Percentiles rank a stretch among this genome's conserved stretches.
Evolutionary conservation across 2,888 invertebrate genomes (phyloP).

Genomic region (Patella caerulea): DNA sequence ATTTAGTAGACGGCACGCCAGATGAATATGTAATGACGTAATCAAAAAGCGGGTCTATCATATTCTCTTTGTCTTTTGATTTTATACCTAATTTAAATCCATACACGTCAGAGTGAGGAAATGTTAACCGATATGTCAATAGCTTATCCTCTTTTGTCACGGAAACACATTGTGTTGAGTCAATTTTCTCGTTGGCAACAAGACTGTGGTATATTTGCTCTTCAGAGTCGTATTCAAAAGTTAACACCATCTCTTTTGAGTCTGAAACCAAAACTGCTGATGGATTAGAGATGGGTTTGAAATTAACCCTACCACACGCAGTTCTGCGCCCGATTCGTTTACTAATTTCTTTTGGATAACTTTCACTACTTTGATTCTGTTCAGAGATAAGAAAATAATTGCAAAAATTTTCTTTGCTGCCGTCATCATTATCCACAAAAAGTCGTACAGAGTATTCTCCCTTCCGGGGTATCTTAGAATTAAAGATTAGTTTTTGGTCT

Average conservation of each 20-base stretch:
- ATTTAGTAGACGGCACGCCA: not conserved
- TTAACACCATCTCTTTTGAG: conserved; percentile 42
- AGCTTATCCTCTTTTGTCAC: conserved; percentile 26
- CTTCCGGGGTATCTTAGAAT: conserved; percentile 39
- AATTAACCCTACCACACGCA: conserved; percentile 20
- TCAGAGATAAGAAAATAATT: conserved; percentile 54
- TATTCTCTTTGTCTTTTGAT: conserved; percentile 3
- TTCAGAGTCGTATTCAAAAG: conserved; percentile 31
- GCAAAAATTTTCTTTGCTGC: conserved; percentile 56
- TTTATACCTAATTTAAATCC: conserved; percentile 36
- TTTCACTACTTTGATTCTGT: conserved; percentile 20
- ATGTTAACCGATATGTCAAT: conserved; percentile 29
- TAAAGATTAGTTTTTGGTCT: conserved; percentile 39
- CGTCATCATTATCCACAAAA: conserved; percentile 36
- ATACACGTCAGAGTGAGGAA: conserved; percentile 34
- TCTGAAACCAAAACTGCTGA: conserved; percentile 24
- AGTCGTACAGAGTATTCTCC: conserved; percentile 51
- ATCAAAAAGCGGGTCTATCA: conserved; percentile 32
- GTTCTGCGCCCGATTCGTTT: conserved; percentile 24
- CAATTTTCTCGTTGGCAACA: conserved; percentile 22
- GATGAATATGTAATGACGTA: conserved; percentile 31
- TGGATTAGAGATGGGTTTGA: conserved; percentile 18
- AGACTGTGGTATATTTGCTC: conserved; percentile 25
- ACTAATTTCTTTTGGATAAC: conserved; percentile 32
- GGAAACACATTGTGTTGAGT: conserved; percentile 27